A percentile compares a stretch with the other conserved stretches of the same genome.
Evolutionary conservation across 2,888 invertebrate species (phyloP).

Genomic region (Melanargia galathea): DNA sequence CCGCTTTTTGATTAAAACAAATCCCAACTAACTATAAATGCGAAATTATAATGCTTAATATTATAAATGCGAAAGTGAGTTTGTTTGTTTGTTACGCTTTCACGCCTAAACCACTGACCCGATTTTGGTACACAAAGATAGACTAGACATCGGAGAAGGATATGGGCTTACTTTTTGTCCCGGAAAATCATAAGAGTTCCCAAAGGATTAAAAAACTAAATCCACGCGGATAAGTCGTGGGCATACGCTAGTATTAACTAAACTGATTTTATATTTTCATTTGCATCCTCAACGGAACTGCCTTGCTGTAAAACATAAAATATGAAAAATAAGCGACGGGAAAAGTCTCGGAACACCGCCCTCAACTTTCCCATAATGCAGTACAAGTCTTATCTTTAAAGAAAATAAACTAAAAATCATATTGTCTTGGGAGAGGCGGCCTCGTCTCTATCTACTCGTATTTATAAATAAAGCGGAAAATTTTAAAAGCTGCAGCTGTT

Average conservation of each 20-base stretch:
- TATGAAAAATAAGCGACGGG: not conserved
- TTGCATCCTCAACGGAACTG: not conserved
- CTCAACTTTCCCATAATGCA: constrained; percentile 7
- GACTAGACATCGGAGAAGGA: too few species aligned
- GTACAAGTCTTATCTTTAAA: constrained; percentile 9
- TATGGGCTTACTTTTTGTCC: too few species aligned
- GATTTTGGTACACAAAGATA: too few species aligned
- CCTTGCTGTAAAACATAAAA: not conserved
- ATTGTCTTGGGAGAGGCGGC: constrained; percentile 7
- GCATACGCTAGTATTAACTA: not conserved
- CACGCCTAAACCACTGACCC: too few species aligned
- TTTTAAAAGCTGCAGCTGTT: constrained; percentile 2
- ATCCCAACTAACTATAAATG: too few species aligned
- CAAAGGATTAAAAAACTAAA: too few species aligned
- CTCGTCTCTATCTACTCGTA: not conserved
- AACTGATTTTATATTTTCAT: not conserved
- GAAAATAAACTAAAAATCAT: constrained; percentile 11
- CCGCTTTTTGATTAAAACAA: too few species aligned
- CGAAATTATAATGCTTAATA: too few species aligned
- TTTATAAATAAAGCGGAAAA: not conserved
- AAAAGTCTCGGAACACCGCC: not conserved
- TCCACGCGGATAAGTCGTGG: too few species aligned
- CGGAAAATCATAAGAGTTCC: too few species aligned
- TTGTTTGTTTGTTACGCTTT: too few species aligned
- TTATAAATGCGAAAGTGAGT: too few species aligned